A percentile compares a stretch with the other conserved stretches of the same genome.
These are phyloP conservation scores for Otis tarda DNA, from an alignment of 2,113 vertebrate species.

Conservation along the genomic window DNA sequence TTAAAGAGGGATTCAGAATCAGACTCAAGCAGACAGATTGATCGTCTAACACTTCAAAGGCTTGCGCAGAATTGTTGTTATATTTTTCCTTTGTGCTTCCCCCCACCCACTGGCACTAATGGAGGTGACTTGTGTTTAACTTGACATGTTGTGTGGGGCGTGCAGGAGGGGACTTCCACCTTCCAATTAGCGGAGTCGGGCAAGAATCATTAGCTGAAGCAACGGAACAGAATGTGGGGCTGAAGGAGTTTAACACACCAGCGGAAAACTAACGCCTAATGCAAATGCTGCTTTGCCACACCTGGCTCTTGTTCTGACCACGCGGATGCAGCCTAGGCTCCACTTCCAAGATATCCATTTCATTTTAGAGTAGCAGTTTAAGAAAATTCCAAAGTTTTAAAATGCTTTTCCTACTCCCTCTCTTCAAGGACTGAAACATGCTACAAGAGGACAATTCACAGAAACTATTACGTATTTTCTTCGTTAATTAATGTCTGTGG, in stretches of 20 bases:
- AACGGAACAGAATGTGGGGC: not conserved
- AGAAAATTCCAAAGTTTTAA: conserved; percentile 10
- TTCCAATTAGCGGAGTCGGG: conserved; percentile 33
- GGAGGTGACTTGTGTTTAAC: conserved; percentile 57
- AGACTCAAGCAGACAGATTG: conserved; percentile 80
- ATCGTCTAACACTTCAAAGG: conserved; percentile 80
- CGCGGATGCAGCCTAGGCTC: not conserved
- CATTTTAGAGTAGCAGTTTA: not conserved
- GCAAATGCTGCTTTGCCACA: not conserved
- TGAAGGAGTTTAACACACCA: not conserved
- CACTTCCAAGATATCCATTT: not conserved
- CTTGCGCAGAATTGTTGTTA: conserved; percentile 56
- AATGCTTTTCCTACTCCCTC: not conserved
- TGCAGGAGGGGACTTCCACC: conserved; percentile 24
- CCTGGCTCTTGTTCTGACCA: not conserved
- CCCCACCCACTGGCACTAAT: conserved; percentile 38
- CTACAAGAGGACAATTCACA: not conserved
- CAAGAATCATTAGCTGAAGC: conserved; percentile 37
- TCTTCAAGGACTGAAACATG: conserved; percentile 24
- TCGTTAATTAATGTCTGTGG: not conserved
- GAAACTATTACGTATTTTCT: not conserved
- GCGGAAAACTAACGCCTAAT: not conserved
- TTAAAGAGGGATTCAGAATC: conserved; percentile 79
- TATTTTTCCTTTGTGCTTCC: conserved; percentile 65
- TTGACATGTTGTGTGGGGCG: conserved; percentile 4